Percentiles rank a stretch among this genome's conserved stretches.
These are phyloP conservation scores for Antheraea pernyi DNA, from an alignment of 1,140 invertebrate genomes.

Conservation along the genomic window DNA sequence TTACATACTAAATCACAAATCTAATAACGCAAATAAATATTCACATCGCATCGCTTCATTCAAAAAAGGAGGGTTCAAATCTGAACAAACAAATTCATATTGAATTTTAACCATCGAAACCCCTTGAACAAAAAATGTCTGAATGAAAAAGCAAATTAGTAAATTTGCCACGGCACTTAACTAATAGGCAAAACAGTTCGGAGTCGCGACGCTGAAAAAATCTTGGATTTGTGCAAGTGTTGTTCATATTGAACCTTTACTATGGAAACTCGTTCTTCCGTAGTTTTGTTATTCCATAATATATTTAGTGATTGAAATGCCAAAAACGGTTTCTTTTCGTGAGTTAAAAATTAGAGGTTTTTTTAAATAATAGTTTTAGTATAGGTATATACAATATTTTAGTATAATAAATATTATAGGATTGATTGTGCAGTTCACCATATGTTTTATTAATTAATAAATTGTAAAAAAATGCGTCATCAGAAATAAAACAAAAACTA, in stretches of 20 bases:
- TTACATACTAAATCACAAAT: too few relatives aligned
- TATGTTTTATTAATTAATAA: too few relatives aligned
- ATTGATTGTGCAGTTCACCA: too few relatives aligned
- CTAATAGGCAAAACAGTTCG: constrained; percentile 34
- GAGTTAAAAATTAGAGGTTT: too few relatives aligned
- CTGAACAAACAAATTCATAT: constrained; percentile 12
- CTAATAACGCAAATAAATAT: too few relatives aligned
- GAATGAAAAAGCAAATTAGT: constrained; percentile 39
- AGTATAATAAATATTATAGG: too few relatives aligned
- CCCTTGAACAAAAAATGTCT: constrained; percentile 30
- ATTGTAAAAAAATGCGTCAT: too few relatives aligned
- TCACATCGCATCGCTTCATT: background rate
- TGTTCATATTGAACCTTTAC: background rate
- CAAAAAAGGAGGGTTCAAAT: background rate
- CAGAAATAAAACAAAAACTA: too few relatives aligned
- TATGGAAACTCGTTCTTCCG: background rate
- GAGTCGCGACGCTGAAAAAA: constrained; percentile 35
- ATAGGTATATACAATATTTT: too few relatives aligned
- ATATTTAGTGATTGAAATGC: background rate
- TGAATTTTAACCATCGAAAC: constrained; percentile 14
- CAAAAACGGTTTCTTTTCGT: too few relatives aligned
- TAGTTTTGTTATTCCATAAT: background rate
- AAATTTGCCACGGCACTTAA: constrained; percentile 38
- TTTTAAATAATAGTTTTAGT: too few relatives aligned
- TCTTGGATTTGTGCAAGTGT: constrained; percentile 29